Conservation (phyloP, 2,113 vertebrate genomes). For the Rhinichthys klamathensis region DNA sequence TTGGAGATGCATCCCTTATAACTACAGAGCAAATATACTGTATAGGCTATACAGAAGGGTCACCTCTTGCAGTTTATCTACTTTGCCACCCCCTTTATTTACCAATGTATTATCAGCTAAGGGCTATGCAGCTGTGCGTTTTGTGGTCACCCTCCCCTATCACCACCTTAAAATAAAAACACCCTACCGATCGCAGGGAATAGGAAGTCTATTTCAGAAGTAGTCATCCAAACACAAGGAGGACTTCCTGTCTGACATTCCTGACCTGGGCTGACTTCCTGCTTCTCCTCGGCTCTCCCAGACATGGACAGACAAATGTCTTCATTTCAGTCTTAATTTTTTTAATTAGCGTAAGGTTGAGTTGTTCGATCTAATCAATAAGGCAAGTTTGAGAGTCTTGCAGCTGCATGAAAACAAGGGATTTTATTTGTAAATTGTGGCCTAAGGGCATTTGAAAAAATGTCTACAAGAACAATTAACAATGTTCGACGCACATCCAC, state of each 20-base stretch:
- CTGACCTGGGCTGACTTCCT: constrained; percentile 75
- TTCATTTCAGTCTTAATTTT: background rate
- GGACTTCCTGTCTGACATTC: constrained; percentile 82
- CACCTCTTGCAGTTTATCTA: background rate
- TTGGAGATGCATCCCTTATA: constrained; percentile 50
- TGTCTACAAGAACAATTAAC: constrained; percentile 22
- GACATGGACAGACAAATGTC: constrained; percentile 14
- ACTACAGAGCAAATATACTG: constrained; percentile 39
- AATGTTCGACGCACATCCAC: background rate
- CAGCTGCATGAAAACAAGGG: background rate
- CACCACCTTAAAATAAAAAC: constrained; percentile 63
- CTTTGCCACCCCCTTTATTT: background rate
- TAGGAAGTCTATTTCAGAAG: constrained; percentile 80
- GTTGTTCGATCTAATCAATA: background rate
- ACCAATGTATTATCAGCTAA: background rate
- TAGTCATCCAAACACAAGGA: constrained; percentile 59
- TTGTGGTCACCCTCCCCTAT: constrained; percentile 49
- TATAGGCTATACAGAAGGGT: background rate
- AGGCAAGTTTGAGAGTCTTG: background rate
- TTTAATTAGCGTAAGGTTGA: background rate
- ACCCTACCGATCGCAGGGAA: constrained; percentile 64
- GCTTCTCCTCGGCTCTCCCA: constrained; percentile 56
- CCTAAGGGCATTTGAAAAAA: background rate
- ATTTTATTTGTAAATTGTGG: background rate
- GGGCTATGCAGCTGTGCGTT: constrained; percentile 15